Base-by-base conservation (phyloP, 2,113 vertebrate genomes). In the Galemys pyrenaicus region DNA sequence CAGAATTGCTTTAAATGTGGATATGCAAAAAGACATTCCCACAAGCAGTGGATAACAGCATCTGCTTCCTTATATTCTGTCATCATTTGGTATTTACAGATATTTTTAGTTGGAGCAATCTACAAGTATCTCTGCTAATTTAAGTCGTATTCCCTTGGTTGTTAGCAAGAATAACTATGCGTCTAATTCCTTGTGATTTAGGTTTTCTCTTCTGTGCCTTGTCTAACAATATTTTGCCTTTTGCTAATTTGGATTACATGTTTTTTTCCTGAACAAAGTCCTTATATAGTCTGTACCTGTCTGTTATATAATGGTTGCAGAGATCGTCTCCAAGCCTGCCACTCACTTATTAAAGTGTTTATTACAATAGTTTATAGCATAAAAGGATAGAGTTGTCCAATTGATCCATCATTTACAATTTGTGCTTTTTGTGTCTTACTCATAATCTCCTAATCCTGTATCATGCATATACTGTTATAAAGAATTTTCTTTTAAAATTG, bases 81-180 rank as follows among this genome's bases (percentile, higher is more conserved):
- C n/a, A 2, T 24, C 41, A 89, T 44, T 87, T 95, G 56, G 28
- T 74, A 92, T 94, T 83, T 83, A 64, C 56, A 92, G 68, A 88
- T 89, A 44, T 54, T 96, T 95, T 92, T 94, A 81, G 95, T 91
- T 95, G 41, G 75, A 26, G 58, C 32, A 79, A 87, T 86, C 37
- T 96, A 51, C 2, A 86, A 58, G 37, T 82, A 88, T 85, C 51
- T 92, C 44, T 88, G 56, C 1, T 94, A 94, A 79, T 88, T 82
- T 79, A 87, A 94, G 86, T 91, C 92, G 8, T 46, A 92, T 49
- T 78, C 92, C 4, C 12, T 30, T 92, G 15, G 88, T 90, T 94
- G 92, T 86, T 92, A 74, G 9, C 9, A 32, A 94, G 37, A 10
- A 85, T 62, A 96, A 91, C 41, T 3, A 37, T 67, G n/a, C 26